phyloP scores from a whole-genome alignment of 2,888 invertebrate species.

The Drosophila formosana region DNA sequence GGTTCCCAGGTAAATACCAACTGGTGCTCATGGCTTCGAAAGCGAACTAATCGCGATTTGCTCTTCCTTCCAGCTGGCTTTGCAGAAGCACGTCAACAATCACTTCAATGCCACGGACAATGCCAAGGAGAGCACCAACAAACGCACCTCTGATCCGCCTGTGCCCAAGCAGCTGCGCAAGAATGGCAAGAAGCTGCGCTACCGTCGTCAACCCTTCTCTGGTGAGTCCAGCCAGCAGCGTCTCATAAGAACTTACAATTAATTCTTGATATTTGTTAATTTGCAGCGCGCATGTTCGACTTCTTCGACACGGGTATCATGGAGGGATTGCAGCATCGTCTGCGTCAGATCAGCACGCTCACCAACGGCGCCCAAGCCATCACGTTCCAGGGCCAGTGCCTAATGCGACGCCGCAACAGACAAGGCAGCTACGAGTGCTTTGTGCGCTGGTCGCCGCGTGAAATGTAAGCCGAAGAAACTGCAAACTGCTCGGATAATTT shows the following conservation, averaged over 20 bases:
- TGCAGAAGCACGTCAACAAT: constrained; percentile 96
- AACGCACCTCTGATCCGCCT: constrained; percentile 91
- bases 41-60: neutral
- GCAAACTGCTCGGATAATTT: neutral
- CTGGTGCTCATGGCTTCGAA: neutral
- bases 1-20: constrained; percentile 91
- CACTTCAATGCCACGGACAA: constrained; percentile 90
- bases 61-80: constrained; percentile 85
- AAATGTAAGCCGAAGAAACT: constrained; percentile 90
- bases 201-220: constrained; percentile 94
- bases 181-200: constrained; percentile 95
- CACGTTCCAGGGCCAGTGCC: constrained; percentile 89
- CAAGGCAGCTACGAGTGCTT: constrained; percentile 90
- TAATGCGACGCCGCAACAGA: constrained; percentile 88
- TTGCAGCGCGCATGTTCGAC: constrained; percentile 95
- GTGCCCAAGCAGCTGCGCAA: constrained; percentile 92
- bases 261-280: no score
- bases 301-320: constrained; percentile 96
- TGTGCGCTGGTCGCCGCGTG: constrained; percentile 92
- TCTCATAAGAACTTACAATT: neutral
- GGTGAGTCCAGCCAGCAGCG: constrained; percentile 87
- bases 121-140: constrained; percentile 86
- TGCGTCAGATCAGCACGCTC: constrained; percentile 89
- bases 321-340: constrained; percentile 95
- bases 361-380: constrained; percentile 89